Evolutionary conservation across 2,888 invertebrate species (phyloP).

Genomic region (Cantharis lateralis): DNA sequence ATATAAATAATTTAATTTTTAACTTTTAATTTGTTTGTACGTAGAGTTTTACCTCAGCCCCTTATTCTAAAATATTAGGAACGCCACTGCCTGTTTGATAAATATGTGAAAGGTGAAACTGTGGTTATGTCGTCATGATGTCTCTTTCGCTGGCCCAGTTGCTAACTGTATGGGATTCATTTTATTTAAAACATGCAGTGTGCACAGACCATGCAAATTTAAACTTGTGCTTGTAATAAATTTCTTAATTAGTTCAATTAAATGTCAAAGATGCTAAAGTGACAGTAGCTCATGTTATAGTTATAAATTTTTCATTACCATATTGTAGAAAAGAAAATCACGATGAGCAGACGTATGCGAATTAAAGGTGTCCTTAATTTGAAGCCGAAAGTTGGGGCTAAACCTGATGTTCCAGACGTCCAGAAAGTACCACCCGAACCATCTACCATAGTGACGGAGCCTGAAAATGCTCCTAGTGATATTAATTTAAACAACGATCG

Average conservation of each 20-base stretch:
- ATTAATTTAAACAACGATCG: background rate
- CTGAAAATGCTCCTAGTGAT: background rate
- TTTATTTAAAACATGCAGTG: background rate
- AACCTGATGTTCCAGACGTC: background rate
- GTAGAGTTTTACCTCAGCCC: too few species aligned
- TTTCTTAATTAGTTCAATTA: background rate
- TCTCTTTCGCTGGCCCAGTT: background rate
- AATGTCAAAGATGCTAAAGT: background rate
- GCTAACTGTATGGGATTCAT: background rate
- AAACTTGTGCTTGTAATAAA: background rate
- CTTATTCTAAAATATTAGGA: background rate
- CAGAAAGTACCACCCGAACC: background rate
- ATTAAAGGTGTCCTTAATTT: background rate
- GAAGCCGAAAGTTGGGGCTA: background rate
- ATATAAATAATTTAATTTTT: conserved; percentile 1
- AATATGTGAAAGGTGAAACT: background rate
- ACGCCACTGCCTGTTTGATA: background rate
- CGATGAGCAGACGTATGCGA: background rate
- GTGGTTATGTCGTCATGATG: background rate
- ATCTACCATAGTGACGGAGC: background rate
- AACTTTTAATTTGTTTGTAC: too few species aligned
- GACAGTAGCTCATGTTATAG: background rate
- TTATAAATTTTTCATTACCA: background rate
- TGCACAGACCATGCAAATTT: too few species aligned
- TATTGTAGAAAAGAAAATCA: background rate